A percentile compares a stretch with the other conserved stretches of the same genome.
Conservation (phyloP, 2,888 invertebrate genomes). For the Clivina fossor region DNA sequence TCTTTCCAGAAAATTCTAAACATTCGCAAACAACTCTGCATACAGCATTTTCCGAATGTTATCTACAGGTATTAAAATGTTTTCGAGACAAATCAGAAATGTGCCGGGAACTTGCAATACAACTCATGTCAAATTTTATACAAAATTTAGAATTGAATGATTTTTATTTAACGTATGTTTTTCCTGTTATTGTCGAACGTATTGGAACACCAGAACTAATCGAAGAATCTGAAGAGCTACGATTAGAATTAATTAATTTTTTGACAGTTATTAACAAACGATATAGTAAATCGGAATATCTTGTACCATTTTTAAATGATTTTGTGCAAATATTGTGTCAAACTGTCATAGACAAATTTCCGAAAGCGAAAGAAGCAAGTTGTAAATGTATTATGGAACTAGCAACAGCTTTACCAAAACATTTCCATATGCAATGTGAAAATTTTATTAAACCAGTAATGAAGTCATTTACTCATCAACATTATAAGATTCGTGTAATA, state of each 20-base stretch:
- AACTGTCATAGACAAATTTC: constrained; percentile 75
- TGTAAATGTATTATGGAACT: constrained; percentile 71
- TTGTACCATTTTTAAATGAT: constrained; percentile 74
- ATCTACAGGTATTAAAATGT: constrained; percentile 53
- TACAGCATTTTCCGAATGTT: constrained; percentile 52
- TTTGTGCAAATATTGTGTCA: constrained; percentile 71
- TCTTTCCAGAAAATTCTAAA: constrained; percentile 53
- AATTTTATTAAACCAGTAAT: constrained; percentile 73
- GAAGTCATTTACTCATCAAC: constrained; percentile 75
- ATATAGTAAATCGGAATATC: constrained; percentile 61
- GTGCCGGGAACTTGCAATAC: constrained; percentile 62
- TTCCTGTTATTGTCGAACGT: constrained; percentile 75
- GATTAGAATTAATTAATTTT: constrained; percentile 68
- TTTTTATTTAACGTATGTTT: constrained; percentile 71
- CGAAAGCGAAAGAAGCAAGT: constrained; percentile 77
- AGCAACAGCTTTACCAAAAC: constrained; percentile 63
- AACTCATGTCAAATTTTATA: constrained; percentile 60
- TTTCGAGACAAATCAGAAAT: constrained; percentile 63
- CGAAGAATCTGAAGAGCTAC: constrained; percentile 79
- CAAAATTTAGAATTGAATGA: constrained; percentile 65
- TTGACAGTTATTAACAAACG: constrained; percentile 66
- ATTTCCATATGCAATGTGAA: constrained; percentile 77
- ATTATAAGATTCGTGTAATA: constrained; percentile 75
- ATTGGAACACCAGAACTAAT: constrained; percentile 74
- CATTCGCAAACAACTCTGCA: constrained; percentile 51